phyloP scores from a whole-genome alignment of 2,113 vertebrate species.

The Platanista minor region DNA sequence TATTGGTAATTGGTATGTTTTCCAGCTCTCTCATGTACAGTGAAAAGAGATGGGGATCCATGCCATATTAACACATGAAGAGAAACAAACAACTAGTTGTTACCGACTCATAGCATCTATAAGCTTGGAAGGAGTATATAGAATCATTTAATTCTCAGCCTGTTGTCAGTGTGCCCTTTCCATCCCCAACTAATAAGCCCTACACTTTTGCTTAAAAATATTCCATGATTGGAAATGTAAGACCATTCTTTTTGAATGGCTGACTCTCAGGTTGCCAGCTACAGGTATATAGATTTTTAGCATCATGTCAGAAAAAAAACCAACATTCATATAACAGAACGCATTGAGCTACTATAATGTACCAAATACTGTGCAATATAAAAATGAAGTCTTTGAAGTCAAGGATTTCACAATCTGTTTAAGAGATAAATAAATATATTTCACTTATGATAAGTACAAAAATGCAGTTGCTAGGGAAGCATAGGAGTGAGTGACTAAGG shows the following conservation, averaged over 20 bases:
- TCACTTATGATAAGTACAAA: not conserved
- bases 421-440: not conserved
- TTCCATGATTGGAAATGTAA: not conserved
- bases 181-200: not conserved
- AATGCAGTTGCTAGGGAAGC: not conserved
- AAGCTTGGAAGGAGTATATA: not conserved
- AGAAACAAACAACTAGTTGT: not conserved
- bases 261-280: not conserved
- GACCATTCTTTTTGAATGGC: not conserved
- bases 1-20: not conserved
- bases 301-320: not conserved
- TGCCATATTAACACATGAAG: not conserved
- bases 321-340: not conserved
- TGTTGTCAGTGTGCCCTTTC: not conserved
- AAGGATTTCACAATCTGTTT: slow-evolving; percentile 1
- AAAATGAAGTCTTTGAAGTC: not conserved
- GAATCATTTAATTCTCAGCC: not conserved
- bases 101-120: not conserved
- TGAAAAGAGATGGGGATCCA: not conserved
- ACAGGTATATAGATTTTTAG: not conserved
- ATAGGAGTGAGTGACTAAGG: not conserved
- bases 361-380: not conserved
- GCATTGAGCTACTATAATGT: not conserved
- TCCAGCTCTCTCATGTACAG: not conserved
- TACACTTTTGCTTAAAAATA: not conserved